Percentiles rank a stretch among this genome's conserved stretches.
Conservation (phyloP, 2,797 vertebrate genomes). For the Peromyscus melanophrys region DNA sequence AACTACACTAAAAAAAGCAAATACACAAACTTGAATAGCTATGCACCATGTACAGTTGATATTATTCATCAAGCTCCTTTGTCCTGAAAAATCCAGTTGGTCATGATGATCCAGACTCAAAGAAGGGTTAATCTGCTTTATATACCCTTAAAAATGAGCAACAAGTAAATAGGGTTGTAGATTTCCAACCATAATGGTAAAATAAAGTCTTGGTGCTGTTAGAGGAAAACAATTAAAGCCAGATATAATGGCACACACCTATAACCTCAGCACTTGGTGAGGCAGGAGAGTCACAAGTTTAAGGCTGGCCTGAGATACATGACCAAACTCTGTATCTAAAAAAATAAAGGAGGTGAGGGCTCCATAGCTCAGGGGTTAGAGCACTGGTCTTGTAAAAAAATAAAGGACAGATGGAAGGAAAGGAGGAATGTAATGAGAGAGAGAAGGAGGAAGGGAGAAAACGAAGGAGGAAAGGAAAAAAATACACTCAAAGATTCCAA, state of each 20-base stretch:
- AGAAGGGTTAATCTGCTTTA: neutral
- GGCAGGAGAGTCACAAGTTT: neutral
- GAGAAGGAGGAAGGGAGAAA: neutral
- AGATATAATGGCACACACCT: neutral
- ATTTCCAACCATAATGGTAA: slow-evolving; percentile 62
- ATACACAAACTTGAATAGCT: neutral
- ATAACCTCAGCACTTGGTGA: neutral
- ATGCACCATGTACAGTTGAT: neutral
- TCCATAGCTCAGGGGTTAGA: too few relatives aligned
- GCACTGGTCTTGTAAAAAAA: too few relatives aligned
- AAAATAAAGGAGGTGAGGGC: too few relatives aligned
- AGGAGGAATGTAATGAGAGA: neutral
- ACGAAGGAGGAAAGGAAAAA: neutral
- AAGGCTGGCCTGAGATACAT: neutral
- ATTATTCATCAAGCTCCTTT: neutral
- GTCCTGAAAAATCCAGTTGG: neutral
- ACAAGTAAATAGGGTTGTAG: neutral
- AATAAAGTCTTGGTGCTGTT: slow-evolving; percentile 48
- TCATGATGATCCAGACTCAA: neutral
- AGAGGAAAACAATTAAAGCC: slow-evolving; percentile 10
- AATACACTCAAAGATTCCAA: slow-evolving; percentile 6
- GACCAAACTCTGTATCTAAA: neutral
- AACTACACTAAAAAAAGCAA: slow-evolving; percentile 30
- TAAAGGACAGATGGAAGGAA: neutral
- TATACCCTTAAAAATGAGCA: slow-evolving; percentile 37